Base-by-base conservation (phyloP, 1,140 invertebrate genomes). In the Drosophila simulans region DNA sequence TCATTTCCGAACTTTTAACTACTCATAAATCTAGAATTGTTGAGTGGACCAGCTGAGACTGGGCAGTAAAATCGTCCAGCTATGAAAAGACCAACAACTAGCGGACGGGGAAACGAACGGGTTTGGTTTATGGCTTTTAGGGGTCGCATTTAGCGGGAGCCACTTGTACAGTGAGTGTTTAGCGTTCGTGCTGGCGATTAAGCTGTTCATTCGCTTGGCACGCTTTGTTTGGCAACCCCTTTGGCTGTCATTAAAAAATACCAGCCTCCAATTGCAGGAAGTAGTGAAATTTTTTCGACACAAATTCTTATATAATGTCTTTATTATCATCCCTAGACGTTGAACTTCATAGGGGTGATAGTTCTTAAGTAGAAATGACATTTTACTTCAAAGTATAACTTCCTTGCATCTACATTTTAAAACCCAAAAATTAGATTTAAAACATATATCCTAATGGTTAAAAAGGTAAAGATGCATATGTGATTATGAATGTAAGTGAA, bases 231-330 rank as follows among this genome's bases (percentile, higher is more conserved):
- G 40, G 54, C 37, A 77, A 42, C 43, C 63, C 40, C 58, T 82
- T 82, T 54, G 65, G 37, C 31, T 57, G 42, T 60, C 57, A 85
- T 85, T 86, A 85, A 75, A 85, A 85, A 86, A 86, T 70, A 68
- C 68, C 68, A 70, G 68, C 52, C 51, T 70, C 68, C 66, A 48
- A 40, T 48, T 65, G 64, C 73, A 70, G 65, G 72, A 78, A 65
- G 76, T 59, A 43, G 62, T 66, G 46, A 43, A 63, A 55, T 64
- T 70, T 58, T 84, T 75, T 66, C 56, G 60, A 57, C 54, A 59
- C 49, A 77, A 80, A 85, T 85, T 85, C 82, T 71, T 81, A 52
- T 57, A 55, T 86, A 85, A 85, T 86, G 62, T 85, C 82, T 86
- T 75, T 58, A 85, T 86, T 81, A 70, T 70, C 31, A 66, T 49